Evolutionary conservation across 2,113 vertebrate genomes (phyloP), one percentile per base, ranked within the genome.

Genomic region (Rhabdornis inornatus): DNA sequence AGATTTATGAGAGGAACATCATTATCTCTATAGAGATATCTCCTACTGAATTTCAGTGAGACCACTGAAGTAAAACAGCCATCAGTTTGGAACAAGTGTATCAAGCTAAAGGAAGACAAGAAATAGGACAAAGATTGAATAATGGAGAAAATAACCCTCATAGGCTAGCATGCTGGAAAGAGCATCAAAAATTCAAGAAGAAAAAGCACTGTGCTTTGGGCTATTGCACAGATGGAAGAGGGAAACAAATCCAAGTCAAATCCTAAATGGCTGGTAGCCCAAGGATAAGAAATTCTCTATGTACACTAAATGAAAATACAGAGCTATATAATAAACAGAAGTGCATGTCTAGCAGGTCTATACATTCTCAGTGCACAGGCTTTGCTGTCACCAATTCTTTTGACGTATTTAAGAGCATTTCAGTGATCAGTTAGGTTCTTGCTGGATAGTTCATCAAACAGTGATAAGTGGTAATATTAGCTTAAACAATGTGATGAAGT

Each of bases 61-160:
- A 84, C 33, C 24, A 35, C 35, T 84, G 87, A 89, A 81, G 23
- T 92, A 78, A 89, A 95, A 82, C 25, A 96, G 31, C 57, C 45
- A 76, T 93, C 53, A 20, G 37, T 89, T 86, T 89, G 57, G 53
- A 89, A 56, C 50, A 57, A 84, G 35, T 50, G 16, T 55, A 47
- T 89, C 52, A 84, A 56, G 65, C 52, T 75, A 64, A 75, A 84
- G 53, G 35, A 92, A 92, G 68, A 64, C 59, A 86, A 80, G 69
- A 94, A 95, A 89, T 87, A 91, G 90, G 69, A 87, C 81, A 89
- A 63, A 91, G 83, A 74, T 39, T 15, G 27, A 92, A 84, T 84
- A 92, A 87, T 66, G 70, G 61, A 63, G 65, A 94, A 92, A 92
- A 89, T 79, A 89, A 64, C 27, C 30, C 35, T 91, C 39, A 35